Percentiles rank a stretch among this genome's conserved stretches.
These are phyloP conservation scores for Peromyscus californicus DNA, from an alignment of 2,113 vertebrate genomes.

Conservation along the genomic window DNA sequence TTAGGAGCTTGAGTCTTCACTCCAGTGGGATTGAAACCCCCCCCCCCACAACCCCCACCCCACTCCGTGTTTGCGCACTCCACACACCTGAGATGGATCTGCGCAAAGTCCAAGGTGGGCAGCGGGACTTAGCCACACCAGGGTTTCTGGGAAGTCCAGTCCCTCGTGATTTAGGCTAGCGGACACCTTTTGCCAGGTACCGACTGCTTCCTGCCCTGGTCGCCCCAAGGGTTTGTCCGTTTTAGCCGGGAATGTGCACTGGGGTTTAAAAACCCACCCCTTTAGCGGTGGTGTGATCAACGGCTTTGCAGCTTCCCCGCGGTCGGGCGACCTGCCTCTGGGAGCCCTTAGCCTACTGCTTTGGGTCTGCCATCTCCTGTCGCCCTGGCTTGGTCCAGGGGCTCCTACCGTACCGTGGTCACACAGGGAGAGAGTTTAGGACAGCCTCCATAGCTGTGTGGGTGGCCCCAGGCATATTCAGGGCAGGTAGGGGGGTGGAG, in stretches of 20 bases:
- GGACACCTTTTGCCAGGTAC: not conserved
- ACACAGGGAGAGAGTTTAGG: not conserved
- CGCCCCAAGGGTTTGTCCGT: not conserved
- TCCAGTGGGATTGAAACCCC: not conserved
- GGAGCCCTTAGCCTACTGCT: not conserved
- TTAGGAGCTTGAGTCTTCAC: not conserved
- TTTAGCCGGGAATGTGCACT: not conserved
- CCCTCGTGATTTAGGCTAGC: not conserved
- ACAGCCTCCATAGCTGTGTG: not conserved
- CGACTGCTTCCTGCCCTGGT: fast-evolving
- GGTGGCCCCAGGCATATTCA: not conserved
- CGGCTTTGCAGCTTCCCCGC: no score
- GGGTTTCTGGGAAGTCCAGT: not conserved
- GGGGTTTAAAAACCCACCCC: not conserved
- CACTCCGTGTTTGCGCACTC: not conserved
- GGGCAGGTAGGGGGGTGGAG: not conserved
- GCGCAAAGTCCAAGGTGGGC: no score
- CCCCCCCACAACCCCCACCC: not conserved
- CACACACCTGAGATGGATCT: not conserved
- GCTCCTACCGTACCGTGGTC: fast-evolving
- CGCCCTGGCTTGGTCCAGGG: not conserved
- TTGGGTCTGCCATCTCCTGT: not conserved
- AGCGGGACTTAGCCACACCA: no score
- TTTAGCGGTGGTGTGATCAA: no score
- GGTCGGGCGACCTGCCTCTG: not conserved